These are phyloP conservation scores for Paratilapia polleni DNA, from an alignment of 2,113 vertebrate genomes.

Conservation along the genomic window DNA sequence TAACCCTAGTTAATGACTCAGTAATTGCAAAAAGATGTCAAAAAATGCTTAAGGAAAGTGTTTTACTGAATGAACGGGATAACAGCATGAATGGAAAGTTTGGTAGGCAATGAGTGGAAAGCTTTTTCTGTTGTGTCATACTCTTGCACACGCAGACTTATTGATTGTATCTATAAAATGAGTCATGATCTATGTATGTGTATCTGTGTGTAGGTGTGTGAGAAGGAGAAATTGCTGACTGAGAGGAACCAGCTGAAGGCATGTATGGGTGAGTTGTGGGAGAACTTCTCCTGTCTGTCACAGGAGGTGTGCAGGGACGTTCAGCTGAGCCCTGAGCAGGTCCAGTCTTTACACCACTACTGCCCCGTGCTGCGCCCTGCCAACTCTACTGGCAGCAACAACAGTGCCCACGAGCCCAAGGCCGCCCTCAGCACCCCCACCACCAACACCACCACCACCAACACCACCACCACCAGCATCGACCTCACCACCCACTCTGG, in stretches of 20 bases:
- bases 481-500: slow-evolving; percentile 78
- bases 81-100: neutral
- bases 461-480: slow-evolving; percentile 81
- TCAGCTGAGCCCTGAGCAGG: slow-evolving; percentile 94
- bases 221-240: slow-evolving; percentile 96
- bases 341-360: slow-evolving; percentile 95
- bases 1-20: too few species aligned
- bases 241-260: slow-evolving; percentile 98
- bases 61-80: neutral
- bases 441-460: slow-evolving; percentile 47
- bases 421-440: slow-evolving; percentile 18
- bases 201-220: slow-evolving; percentile 86
- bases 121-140: neutral
- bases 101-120: neutral
- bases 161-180: neutral
- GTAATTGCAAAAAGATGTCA: too few species aligned
- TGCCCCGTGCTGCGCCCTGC: slow-evolving; percentile 91
- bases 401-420: slow-evolving; percentile 78
- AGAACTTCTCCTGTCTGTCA: slow-evolving; percentile 99
- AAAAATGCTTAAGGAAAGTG: neutral
- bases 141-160: neutral
- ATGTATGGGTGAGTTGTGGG: slow-evolving; percentile 97
- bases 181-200: slow-evolving; percentile 5
- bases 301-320: slow-evolving; percentile 97
- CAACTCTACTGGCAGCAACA: slow-evolving; percentile 76